Conservation (phyloP, 2,797 vertebrate genomes). For the Ataeniobius toweri region DNA sequence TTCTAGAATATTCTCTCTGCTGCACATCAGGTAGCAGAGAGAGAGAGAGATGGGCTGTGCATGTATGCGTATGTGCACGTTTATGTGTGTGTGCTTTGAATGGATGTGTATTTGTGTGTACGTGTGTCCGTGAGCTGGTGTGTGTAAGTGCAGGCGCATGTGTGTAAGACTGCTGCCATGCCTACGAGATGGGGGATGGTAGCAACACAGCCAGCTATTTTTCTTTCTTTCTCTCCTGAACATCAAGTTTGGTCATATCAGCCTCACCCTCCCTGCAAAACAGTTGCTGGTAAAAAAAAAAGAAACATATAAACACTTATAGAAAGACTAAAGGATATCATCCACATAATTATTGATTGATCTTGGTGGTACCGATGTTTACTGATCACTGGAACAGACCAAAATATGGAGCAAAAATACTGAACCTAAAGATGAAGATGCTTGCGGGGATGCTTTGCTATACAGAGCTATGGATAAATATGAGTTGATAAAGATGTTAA, state of each 20-base stretch:
- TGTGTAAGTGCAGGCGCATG: conserved; percentile 50
- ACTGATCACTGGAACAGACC: conserved; percentile 30
- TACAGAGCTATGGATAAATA: conserved; percentile 9
- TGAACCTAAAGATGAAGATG: background rate
- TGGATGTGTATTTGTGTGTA: conserved; percentile 43
- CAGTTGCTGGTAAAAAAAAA: conserved; percentile 38
- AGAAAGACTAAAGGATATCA: conserved; percentile 18
- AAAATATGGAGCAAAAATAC: background rate
- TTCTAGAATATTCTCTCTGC: conserved; percentile 76
- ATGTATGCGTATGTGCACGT: conserved; percentile 15
- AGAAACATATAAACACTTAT: background rate
- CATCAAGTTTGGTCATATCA: conserved; percentile 77
- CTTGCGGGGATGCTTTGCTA: background rate
- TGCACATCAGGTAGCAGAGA: conserved; percentile 72
- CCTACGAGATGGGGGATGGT: conserved; percentile 77
- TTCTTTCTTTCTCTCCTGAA: conserved; percentile 77
- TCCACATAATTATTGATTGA: conserved; percentile 32
- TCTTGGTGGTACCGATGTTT: conserved; percentile 13
- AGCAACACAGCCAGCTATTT: conserved; percentile 75
- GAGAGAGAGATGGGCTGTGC: conserved; percentile 53
- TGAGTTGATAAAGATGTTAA: background rate
- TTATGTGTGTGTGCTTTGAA: conserved; percentile 28
- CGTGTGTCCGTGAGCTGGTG: conserved; percentile 41
- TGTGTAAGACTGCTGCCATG: conserved; percentile 73
- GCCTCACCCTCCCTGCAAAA: conserved; percentile 56